A percentile compares a stretch with the other conserved stretches of the same genome.
phyloP scores from a whole-genome alignment of 2,797 vertebrate genomes.

The Epinephelus coioides region DNA sequence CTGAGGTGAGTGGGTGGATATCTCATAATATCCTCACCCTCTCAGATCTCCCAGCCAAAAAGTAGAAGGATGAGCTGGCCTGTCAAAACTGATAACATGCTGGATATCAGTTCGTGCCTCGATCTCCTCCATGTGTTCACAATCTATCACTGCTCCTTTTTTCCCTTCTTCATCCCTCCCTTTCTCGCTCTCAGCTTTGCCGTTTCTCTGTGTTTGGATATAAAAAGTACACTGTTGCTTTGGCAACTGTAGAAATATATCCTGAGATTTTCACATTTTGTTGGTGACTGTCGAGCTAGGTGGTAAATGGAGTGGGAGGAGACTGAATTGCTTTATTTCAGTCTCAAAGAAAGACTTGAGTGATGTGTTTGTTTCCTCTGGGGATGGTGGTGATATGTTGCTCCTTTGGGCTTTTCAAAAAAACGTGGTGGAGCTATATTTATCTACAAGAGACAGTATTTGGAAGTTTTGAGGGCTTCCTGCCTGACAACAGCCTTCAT shows the following conservation, averaged over 20 bases:
- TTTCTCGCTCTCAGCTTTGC: conserved; percentile 59
- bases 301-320: conserved; percentile 79
- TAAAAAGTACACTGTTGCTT: conserved; percentile 84
- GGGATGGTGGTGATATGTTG: conserved; percentile 55
- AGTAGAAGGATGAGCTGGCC: conserved; percentile 74
- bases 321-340: conserved; percentile 74
- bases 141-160: conserved; percentile 53
- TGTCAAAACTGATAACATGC: conserved; percentile 80
- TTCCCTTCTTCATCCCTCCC: conserved; percentile 43
- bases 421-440: conserved; percentile 71
- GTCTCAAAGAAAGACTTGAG: conserved; percentile 72
- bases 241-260: conserved; percentile 81
- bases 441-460: conserved; percentile 67
- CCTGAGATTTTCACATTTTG: conserved; percentile 73
- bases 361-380: conserved; percentile 71
- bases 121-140: conserved; percentile 70
- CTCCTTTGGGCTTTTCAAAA: conserved; percentile 66
- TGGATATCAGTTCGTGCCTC: conserved; percentile 70
- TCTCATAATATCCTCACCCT: conserved; percentile 79
- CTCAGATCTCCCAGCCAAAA: conserved; percentile 78
- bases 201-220: conserved; percentile 61
- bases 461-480: conserved; percentile 54
- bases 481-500: conserved; percentile 56
- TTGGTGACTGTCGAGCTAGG: conserved; percentile 65
- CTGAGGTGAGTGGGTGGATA: conserved; percentile 83